Conservation (phyloP, 1,140 invertebrate species). For the Lycorma delicatula region DNA sequence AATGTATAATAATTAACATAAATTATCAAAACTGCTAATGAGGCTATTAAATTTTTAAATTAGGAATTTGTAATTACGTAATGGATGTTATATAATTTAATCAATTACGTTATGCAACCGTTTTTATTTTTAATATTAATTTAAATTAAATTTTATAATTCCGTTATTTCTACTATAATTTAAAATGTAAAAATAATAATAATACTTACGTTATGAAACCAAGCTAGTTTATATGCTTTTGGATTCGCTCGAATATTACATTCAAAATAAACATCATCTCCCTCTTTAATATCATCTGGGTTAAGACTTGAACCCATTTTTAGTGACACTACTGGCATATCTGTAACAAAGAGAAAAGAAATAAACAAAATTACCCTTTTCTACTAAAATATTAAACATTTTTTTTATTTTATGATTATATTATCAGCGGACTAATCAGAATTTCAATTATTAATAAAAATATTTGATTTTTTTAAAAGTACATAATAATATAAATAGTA, state of each 20-base stretch:
- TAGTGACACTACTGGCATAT: conserved; percentile 61
- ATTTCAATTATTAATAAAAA: too few relatives aligned
- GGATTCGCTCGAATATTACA: conserved; percentile 70
- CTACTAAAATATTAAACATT: too few relatives aligned
- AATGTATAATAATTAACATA: too few relatives aligned
- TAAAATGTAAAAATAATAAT: not conserved
- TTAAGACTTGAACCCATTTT: conserved; percentile 70
- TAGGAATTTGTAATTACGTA: too few relatives aligned
- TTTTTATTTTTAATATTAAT: too few relatives aligned
- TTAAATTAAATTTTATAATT: not conserved
- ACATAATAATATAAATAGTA: not conserved
- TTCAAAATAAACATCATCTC: conserved; percentile 48
- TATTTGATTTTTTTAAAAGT: not conserved
- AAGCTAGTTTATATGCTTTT: conserved; percentile 66
- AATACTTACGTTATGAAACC: conserved; percentile 74
- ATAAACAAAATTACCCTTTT: too few relatives aligned
- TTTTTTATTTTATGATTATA: too few relatives aligned
- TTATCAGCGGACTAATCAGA: too few relatives aligned
- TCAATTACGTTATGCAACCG: too few relatives aligned
- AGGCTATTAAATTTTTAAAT: too few relatives aligned
- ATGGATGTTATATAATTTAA: too few relatives aligned
- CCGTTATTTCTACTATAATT: not conserved
- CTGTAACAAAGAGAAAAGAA: conserved; percentile 42
- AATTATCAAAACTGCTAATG: too few relatives aligned
- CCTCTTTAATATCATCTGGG: conserved; percentile 74